Conservation (phyloP, 2,888 invertebrate genomes). For the Heliothis peltigera region DNA sequence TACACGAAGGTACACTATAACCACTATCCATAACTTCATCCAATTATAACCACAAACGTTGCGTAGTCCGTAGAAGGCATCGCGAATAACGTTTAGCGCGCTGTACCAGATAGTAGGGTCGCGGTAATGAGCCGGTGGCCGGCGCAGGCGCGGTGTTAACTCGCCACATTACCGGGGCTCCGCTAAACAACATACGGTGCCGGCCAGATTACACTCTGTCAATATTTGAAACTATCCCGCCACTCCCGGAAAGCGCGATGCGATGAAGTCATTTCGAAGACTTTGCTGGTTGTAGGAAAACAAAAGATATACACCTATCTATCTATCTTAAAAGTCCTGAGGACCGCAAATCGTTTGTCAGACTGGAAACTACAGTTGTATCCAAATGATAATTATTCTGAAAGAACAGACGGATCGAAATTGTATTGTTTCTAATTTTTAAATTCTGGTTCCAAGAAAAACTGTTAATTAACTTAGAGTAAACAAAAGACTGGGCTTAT, state of each 20-base stretch:
- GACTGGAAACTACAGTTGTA: too few species aligned
- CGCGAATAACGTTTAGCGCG: slow-evolving; percentile 83
- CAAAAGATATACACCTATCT: too few species aligned
- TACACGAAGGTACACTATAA: neutral
- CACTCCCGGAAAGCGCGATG: slow-evolving; percentile 52
- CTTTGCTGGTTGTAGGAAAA: slow-evolving; percentile 10
- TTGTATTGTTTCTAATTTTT: neutral
- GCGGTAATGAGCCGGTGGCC: slow-evolving; percentile 82
- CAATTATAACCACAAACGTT: slow-evolving; percentile 44
- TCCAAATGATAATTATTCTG: too few species aligned
- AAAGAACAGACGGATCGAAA: too few species aligned
- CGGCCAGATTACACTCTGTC: slow-evolving; percentile 86
- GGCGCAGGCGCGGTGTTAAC: slow-evolving; percentile 76
- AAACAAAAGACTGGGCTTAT: slow-evolving; percentile 28
- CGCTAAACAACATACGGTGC: slow-evolving; percentile 82
- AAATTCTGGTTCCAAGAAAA: neutral
- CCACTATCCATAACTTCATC: slow-evolving; percentile 20
- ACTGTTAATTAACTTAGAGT: neutral
- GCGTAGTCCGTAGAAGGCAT: slow-evolving; percentile 62
- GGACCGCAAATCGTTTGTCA: too few species aligned
- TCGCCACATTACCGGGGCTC: slow-evolving; percentile 80
- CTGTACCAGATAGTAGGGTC: slow-evolving; percentile 71
- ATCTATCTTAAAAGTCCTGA: too few species aligned
- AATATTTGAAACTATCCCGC: slow-evolving; percentile 80
- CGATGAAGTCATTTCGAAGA: slow-evolving; percentile 50